Base-by-base conservation (phyloP, 2,113 vertebrate genomes). In the Myotis brandtii region DNA sequence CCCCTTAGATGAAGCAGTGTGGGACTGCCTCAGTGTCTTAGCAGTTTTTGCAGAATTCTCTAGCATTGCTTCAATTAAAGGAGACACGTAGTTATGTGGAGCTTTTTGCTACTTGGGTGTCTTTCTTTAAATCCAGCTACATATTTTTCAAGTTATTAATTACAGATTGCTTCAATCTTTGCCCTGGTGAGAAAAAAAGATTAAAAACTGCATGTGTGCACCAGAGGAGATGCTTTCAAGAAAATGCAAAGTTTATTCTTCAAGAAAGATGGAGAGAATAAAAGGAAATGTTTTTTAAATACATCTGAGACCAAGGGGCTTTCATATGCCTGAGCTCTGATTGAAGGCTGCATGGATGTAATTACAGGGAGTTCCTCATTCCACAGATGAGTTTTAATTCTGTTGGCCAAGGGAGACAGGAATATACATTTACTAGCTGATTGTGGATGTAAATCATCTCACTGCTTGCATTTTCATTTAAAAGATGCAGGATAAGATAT, bases 321-420 rank as follows among this genome's bases (percentile, higher is more conserved):
- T 98, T 98, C 95, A 95, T 88, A 87, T 95, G 92, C 87, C 89
- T 90, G 84, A 95, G 70, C 97, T 98, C 93, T 97, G 97, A 97
- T 40, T 97, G 96, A 98, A 97, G 96, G 96, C 92, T 98, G 92
- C 27, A 83, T 98, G 93, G 93, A 96, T 97, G 89, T 97, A 97
- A 98, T 98, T 98, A 97, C 67, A 93, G 94, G 86, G 91, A 96
- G 87, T 88, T 94, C 93, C 97, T 98, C 95, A 86, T 97, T 97
- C 97, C 95, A 96, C 80, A 96, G 96, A 96, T 80, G 81, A 98
- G 94, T 97, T 98, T 98, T 98, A 98, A 97, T 98, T 95, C 64
- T 95, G 13, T 94, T 97, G 98, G 94, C 93, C 96, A 77, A 98
- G 94, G 67, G 80, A 97, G 94, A 96, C 69, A 92, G 95, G 12